A percentile compares a stretch with the other conserved stretches of the same genome.
These are phyloP conservation scores for Sceloporus undulatus DNA, from an alignment of 2,113 vertebrate species.

Conservation along the genomic window DNA sequence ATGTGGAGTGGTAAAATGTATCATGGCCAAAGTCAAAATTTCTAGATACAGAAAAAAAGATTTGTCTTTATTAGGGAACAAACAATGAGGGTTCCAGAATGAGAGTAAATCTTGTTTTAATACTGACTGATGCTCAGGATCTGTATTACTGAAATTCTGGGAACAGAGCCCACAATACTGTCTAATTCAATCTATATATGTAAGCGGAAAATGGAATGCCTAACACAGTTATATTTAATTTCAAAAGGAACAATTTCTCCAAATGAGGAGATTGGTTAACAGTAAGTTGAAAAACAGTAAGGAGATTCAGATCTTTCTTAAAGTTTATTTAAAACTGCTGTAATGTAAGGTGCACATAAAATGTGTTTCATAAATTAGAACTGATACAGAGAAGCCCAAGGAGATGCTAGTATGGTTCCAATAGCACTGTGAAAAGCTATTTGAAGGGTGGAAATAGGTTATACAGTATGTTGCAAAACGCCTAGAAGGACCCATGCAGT, in stretches of 20 bases:
- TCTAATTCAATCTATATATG: background rate
- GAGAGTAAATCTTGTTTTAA: background rate
- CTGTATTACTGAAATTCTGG: background rate
- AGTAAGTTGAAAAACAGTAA: background rate
- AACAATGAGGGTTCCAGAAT: background rate
- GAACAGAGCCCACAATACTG: background rate
- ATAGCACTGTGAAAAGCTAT: background rate
- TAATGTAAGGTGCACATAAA: background rate
- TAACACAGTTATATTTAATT: background rate
- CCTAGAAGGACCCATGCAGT: background rate
- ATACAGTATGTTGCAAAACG: too few species aligned
- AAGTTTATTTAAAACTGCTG: background rate
- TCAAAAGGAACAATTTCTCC: background rate
- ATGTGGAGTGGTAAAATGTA: conserved; percentile 19
- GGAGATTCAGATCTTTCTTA: background rate
- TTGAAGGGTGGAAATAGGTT: background rate
- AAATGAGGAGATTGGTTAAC: background rate
- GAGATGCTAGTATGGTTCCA: background rate
- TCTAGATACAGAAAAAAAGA: background rate
- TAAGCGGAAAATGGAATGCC: background rate
- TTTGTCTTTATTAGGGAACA: background rate
- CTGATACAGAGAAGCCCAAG: background rate
- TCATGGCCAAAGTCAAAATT: background rate
- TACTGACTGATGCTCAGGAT: background rate
- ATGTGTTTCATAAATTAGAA: background rate